These are phyloP conservation scores for Erpobdella octoculata DNA, from an alignment of 2,888 invertebrate genomes.

Conservation along the genomic window DNA sequence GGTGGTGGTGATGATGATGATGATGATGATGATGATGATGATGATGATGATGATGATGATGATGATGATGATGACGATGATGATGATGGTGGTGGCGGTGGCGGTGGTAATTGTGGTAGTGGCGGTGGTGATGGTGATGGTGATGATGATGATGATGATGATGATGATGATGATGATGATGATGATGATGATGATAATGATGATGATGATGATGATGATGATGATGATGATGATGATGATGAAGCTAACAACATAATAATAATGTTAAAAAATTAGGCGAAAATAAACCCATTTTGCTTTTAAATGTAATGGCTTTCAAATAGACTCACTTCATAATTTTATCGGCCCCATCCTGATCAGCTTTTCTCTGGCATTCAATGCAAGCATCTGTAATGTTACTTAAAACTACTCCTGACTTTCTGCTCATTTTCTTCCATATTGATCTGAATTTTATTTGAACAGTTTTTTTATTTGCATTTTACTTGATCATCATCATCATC, in stretches of 20 bases:
- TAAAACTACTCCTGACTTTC: slow-evolving; percentile 34
- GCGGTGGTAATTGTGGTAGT: slow-evolving; percentile 14
- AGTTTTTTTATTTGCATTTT: background rate
- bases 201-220: slow-evolving; percentile 22
- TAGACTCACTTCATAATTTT: slow-evolving; percentile 40
- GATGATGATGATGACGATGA: slow-evolving; percentile 20
- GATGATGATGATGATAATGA: slow-evolving; percentile 15
- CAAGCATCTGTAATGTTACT: slow-evolving; percentile 35
- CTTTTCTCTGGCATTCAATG: slow-evolving; percentile 33
- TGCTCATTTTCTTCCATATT: slow-evolving; percentile 51
- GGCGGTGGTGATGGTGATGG: no score
- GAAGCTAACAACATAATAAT: no score
- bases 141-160: slow-evolving; percentile 23
- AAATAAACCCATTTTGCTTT: no score
- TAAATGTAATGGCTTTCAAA: background rate
- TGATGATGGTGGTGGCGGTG: slow-evolving; percentile 14
- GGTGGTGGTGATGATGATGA: slow-evolving; percentile 9
- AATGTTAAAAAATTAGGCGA: no score
- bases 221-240: slow-evolving; percentile 17
- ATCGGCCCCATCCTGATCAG: slow-evolving; percentile 30
- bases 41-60: slow-evolving; percentile 23
- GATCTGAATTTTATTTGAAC: background rate
- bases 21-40: slow-evolving; percentile 8
- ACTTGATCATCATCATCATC: background rate
- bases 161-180: slow-evolving; percentile 17